Base-by-base conservation (phyloP, 2,797 vertebrate species). In the Gallirallus australis region DNA sequence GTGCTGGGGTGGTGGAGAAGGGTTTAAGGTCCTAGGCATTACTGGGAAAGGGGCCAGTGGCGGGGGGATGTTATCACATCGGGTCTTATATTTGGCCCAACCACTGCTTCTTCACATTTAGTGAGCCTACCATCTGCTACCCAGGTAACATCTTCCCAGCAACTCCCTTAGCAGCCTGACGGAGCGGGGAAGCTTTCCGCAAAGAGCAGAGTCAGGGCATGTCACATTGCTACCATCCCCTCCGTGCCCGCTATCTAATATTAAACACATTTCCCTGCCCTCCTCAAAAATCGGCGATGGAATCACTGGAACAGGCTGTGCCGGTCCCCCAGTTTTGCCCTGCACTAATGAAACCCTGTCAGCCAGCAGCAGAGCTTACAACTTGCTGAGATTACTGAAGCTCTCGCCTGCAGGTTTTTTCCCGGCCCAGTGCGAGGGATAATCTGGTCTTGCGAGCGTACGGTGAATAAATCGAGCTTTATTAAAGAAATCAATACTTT, bases 401-500 rank as follows among this genome's bases (percentile, higher is more conserved):
- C 33, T 72, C 54, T 93, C 71, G 48, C 50, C 76, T 57, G 53
- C n/a, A 89, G 69, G 31, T 60, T 94, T 94, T 82, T 83, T 66
- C 73, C 18, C 3, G 30, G 78, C 70, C 83, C 14, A 4, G 19
- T 0, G 0, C 2, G 2, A 90, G 30, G 35, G 54, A 63, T 86
- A 86, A 86, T 53, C 64, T 71, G 24, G 68, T n/a, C 64, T 60
- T 83, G 27, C 47, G 80, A 88, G 24, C 0, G 0, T 37, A 72
- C 1, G 5, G 53, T 66, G 82, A 82, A 91, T 90, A 95, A 91
- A 60, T 25, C 0, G 2, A 88, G 65, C 28, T 94, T 92, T 93
- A 90, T 89, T 94, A 81, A 90, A 86, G 87, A 95, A 96, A 80
- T 84, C 69, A 76, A 85, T 92, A 80, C 66, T 84, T 91, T 94